Evolutionary conservation across 2,797 vertebrate species (phyloP), one percentile per base, ranked within the genome.

Genomic region (Pitangus sulphuratus): DNA sequence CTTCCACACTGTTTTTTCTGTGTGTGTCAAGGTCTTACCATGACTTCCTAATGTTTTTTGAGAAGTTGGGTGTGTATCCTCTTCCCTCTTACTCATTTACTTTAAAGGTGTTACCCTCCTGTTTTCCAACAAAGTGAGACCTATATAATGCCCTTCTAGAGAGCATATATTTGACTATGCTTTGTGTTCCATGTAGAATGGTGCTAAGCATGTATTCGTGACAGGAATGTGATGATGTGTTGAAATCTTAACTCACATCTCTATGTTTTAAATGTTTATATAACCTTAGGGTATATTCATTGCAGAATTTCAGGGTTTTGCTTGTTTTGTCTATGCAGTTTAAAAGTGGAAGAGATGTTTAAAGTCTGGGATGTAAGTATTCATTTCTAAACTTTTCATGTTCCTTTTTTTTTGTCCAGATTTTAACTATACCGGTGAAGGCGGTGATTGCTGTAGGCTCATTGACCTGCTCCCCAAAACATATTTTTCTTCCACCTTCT

Each of bases 391-490:
- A 20, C 8, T 62, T 72, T 37, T 53, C 20, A 51, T 77, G 5
- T 20, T 18, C 2, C 8, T 18, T 31, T 42, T 45, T 65, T 35
- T n/a, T 10, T 2, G 9, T 57, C 40, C 97, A 99, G 99, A 99
- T 99, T 97, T 98, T 99, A 95, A 99, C 99, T 64, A 98, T 99
- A 95, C 99, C 99, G 42, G 99, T 99, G 90, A 99, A 99, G 97
- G 99, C 99, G 30, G 98, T 99, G 78, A 98, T 99, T 28, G 99
- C 99, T 45, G 99, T 99, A 85, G 99, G 99, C 15, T 98, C 99
- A 0, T 95, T 99, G 96, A 99, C 96, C 94, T 99, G 99, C 96
- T 99, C 98, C 64, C 99, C 99, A 17, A 99, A 99, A 93, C 99
- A 99, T 89, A 98, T 99, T 74, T 80, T 98, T 89, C 98, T 99